A percentile compares a stretch with the other conserved stretches of the same genome.
Evolutionary conservation across 2,797 vertebrate species (phyloP).

Genomic region (Gephyroberyx darwinii): DNA sequence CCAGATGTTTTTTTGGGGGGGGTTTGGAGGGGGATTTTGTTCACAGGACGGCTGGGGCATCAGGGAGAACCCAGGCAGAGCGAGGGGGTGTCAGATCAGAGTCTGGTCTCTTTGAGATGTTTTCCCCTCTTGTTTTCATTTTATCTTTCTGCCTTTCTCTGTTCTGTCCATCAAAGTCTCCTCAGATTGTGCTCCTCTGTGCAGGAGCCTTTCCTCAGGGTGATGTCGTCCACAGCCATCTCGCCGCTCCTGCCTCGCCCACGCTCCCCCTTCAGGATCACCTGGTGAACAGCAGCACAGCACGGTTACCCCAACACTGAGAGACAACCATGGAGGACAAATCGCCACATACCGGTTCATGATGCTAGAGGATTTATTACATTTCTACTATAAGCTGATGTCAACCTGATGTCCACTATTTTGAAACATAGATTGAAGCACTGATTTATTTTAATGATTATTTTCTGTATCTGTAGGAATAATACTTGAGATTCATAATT

Average conservation of each 20-base stretch:
- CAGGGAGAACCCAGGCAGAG: slow-evolving; percentile 45
- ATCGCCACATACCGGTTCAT: background rate
- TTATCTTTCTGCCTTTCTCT: slow-evolving; percentile 24
- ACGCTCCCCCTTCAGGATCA: slow-evolving; percentile 94
- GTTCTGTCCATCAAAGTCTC: slow-evolving; percentile 77
- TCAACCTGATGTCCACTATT: background rate
- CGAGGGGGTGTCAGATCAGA: slow-evolving; percentile 58
- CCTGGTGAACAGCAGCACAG: slow-evolving; percentile 77
- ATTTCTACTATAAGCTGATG: background rate
- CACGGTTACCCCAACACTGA: slow-evolving; percentile 1
- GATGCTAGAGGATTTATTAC: background rate
- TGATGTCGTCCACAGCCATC: slow-evolving; percentile 93
- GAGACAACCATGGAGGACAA: background rate
- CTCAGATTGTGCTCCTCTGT: slow-evolving; percentile 85
- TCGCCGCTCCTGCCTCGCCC: slow-evolving; percentile 86
- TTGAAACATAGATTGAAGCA: slow-evolving; percentile 11
- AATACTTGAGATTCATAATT: background rate
- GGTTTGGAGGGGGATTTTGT: slow-evolving; percentile 12
- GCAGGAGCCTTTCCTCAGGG: slow-evolving; percentile 89
- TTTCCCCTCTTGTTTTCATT: slow-evolving; percentile 41
- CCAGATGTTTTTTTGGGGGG: slow-evolving; percentile 6
- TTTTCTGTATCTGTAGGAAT: background rate
- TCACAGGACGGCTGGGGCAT: slow-evolving; percentile 30
- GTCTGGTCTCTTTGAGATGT: slow-evolving; percentile 73
- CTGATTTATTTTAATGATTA: slow-evolving; percentile 24